These are phyloP conservation scores for Acipenser transmontanus DNA, from an alignment of 2,797 vertebrate genomes.

Conservation along the genomic window DNA sequence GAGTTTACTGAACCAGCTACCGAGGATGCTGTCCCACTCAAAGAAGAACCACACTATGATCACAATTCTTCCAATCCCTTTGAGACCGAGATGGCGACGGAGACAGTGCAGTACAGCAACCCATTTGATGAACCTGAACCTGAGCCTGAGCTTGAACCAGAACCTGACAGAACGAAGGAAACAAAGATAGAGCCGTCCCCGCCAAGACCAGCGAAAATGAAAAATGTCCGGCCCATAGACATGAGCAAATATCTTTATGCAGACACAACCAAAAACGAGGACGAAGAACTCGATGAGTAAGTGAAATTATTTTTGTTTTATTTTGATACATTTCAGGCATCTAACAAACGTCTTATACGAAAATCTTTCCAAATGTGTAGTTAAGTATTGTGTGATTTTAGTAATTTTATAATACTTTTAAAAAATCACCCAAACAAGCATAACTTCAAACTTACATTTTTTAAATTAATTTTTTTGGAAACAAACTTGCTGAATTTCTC, in stretches of 20 bases:
- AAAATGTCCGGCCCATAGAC: conserved; percentile 61
- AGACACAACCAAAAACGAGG: conserved; percentile 58
- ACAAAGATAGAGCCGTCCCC: conserved; percentile 46
- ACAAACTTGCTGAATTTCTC: too few relatives aligned
- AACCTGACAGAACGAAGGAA: conserved; percentile 20
- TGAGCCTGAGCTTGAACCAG: conserved; percentile 34
- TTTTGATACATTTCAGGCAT: not conserved
- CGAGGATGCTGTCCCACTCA: conserved; percentile 27
- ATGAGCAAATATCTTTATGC: conserved; percentile 80
- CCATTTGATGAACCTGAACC: conserved; percentile 56
- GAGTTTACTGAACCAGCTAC: conserved; percentile 24
- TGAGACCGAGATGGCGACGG: conserved; percentile 7
- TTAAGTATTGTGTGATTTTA: too few relatives aligned
- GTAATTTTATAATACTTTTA: too few relatives aligned
- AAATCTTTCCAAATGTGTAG: too few relatives aligned
- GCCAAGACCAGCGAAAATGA: conserved; percentile 61
- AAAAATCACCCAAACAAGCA: too few relatives aligned
- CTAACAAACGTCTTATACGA: too few relatives aligned
- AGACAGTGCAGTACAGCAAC: conserved; percentile 39
- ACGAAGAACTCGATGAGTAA: conserved; percentile 74
- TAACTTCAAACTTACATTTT: too few relatives aligned
- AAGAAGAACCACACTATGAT: conserved; percentile 55
- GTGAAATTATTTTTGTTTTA: conserved; percentile 29
- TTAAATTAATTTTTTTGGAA: too few relatives aligned
- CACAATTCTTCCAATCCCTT: conserved; percentile 71